phyloP scores from a whole-genome alignment of 2,888 invertebrate genomes.

The Drosophila neoperkinsi region DNA sequence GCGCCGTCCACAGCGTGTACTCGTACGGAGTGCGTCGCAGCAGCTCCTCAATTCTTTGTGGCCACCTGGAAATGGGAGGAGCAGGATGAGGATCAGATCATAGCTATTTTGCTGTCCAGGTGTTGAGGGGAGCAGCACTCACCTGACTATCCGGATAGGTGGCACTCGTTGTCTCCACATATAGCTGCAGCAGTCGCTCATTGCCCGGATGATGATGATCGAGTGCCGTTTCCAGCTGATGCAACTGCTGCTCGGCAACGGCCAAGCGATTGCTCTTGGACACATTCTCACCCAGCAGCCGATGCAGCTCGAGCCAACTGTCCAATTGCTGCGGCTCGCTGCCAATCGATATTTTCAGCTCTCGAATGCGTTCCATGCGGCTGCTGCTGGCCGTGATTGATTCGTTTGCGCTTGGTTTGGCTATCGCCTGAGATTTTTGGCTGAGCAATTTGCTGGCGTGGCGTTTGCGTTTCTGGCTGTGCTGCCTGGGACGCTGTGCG shows the following conservation, averaged over 20 bases:
- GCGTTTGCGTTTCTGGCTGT: slow-evolving; percentile 15
- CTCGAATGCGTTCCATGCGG: slow-evolving; percentile 82
- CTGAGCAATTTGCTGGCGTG: not conserved
- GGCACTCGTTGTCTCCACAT: slow-evolving; percentile 84
- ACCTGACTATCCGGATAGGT: slow-evolving; percentile 88
- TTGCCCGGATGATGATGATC: slow-evolving; percentile 87
- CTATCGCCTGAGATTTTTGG: not conserved
- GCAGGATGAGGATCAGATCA: not conserved
- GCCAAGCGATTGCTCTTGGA: slow-evolving; percentile 80
- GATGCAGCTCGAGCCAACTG: slow-evolving; percentile 88
- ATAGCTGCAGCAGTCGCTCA: slow-evolving; percentile 85
- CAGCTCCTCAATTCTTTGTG: slow-evolving; percentile 75
- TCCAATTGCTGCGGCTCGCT: slow-evolving; percentile 83
- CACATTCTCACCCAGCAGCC: slow-evolving; percentile 86
- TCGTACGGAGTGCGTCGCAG: slow-evolving; percentile 78
- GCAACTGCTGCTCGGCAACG: slow-evolving; percentile 87
- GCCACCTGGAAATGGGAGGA: slow-evolving; percentile 85
- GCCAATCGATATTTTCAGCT: slow-evolving; percentile 25
- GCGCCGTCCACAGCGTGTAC: slow-evolving; percentile 82
- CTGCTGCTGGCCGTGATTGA: not conserved
- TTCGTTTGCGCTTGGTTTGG: slow-evolving; percentile 50
- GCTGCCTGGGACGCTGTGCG: not conserved
- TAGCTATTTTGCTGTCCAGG: no score
- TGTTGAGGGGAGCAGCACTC: slow-evolving; percentile 58
- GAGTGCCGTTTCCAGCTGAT: slow-evolving; percentile 88